Base-by-base conservation (phyloP, 1,140 invertebrate genomes). In the Ceratina calcarata region DNA sequence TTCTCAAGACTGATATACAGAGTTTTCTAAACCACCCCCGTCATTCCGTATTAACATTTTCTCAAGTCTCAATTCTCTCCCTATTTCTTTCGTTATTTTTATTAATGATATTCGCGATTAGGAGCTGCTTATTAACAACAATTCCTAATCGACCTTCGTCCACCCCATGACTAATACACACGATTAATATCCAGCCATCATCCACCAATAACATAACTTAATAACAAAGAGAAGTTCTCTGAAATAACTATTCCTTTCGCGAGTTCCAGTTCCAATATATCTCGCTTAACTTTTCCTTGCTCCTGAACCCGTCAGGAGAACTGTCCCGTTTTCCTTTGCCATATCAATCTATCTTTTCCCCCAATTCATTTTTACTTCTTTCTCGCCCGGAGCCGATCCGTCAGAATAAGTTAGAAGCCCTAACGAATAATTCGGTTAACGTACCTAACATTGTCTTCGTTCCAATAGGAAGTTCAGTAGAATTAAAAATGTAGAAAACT, bases 341-440 rank as follows among this genome's bases (percentile, higher is more conserved):
- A 24, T 72, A 72, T 78, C 76, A 78, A 78, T 78, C 76, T 65
- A 64, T 57, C 68, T 64, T 45, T 37, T 55, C 45, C 49, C n/a
- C 69, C 32, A 62, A 78, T 78, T 78, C 69, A 64, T 72, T 78
- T 65, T 78, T 72, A 78, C 76, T 57, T 72, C 16, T n/a, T n/a
- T 13, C 18, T 13, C n/a, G 49, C 1, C 32, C 27, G 49, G 1
- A 45, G 60, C 58, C 69, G 55, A 78, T 72, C 60, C 76, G 51
- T 78, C 76, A 64, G 60, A 72, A 65, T 72, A 64, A 78, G 60
- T 78, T 78, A 64, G 27, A 72, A 37, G 20, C 51, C 15, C 37
- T 53, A 68, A 20, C 37, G 58, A 77, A 70, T 77, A 77, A 81
- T 81, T 55, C 74, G 60, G 51, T 77, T 77, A 69, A 61, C 80